These are phyloP conservation scores for Thomomys bottae DNA, from an alignment of 2,113 vertebrate species.

Conservation along the genomic window DNA sequence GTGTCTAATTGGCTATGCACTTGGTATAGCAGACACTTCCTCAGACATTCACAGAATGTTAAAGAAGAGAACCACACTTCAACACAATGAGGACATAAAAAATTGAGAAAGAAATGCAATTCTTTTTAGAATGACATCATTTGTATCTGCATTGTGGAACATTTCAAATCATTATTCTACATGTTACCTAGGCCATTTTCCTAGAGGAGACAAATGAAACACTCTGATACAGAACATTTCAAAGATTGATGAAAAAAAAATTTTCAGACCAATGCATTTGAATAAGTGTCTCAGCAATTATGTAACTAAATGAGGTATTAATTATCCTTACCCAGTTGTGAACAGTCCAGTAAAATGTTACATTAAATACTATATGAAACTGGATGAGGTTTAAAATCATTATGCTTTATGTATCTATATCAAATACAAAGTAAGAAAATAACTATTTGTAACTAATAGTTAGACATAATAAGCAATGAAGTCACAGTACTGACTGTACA, in stretches of 20 bases:
- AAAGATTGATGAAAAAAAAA: conserved; percentile 34
- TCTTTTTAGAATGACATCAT: conserved; percentile 18
- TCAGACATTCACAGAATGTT: conserved; percentile 54
- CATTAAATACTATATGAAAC: conserved; percentile 40
- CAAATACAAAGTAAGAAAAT: not conserved
- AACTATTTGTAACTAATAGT: not conserved
- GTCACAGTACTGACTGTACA: not conserved
- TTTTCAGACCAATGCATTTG: conserved; percentile 23
- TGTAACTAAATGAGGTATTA: not conserved
- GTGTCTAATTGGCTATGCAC: conserved; percentile 47
- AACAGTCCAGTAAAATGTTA: not conserved
- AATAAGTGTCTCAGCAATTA: conserved; percentile 63
- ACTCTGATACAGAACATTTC: conserved; percentile 18
- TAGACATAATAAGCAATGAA: not conserved
- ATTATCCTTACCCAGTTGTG: conserved; percentile 62
- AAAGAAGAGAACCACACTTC: not conserved
- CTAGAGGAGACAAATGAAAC: conserved; percentile 48
- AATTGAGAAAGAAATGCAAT: not conserved
- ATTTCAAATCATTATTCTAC: not conserved
- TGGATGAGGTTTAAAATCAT: not conserved
- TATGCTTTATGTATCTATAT: not conserved
- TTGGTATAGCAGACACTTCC: conserved; percentile 48
- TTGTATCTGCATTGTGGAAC: conserved; percentile 46
- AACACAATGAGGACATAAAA: conserved; percentile 22
- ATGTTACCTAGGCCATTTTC: not conserved